Conservation (phyloP, 2,888 invertebrate genomes). For the Gryllus longicercus region DNA sequence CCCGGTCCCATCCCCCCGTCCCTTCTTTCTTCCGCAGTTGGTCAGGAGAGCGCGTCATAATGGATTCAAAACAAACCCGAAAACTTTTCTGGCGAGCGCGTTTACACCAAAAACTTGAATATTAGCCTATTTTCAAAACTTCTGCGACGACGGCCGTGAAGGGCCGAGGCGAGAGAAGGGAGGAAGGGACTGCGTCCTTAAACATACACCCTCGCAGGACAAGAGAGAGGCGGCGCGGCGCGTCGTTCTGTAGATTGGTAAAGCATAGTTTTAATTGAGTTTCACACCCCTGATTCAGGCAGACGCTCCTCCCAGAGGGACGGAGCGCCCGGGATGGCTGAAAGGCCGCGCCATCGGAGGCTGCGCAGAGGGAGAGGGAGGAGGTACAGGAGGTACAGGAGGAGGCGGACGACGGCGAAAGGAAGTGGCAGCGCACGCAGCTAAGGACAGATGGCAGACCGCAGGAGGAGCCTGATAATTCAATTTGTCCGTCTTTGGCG, state of each 20-base stretch:
- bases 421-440: neutral
- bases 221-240: neutral
- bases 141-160: too few relatives aligned
- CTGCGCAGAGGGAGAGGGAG: too few relatives aligned
- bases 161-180: too few relatives aligned
- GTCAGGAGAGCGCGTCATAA: too few relatives aligned
- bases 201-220: neutral
- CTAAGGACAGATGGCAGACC: constrained; percentile 2
- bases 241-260: neutral
- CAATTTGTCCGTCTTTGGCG: constrained; percentile 4
- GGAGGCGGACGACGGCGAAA: neutral
- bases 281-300: neutral
- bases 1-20: too few relatives aligned
- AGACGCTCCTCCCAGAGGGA: neutral
- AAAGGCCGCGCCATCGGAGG: too few relatives aligned
- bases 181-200: neutral
- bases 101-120: too few relatives aligned
- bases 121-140: too few relatives aligned
- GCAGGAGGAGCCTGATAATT: neutral
- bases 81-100: too few relatives aligned
- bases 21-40: too few relatives aligned
- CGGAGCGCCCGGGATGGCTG: neutral
- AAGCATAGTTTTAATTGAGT: neutral
- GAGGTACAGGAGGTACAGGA: too few relatives aligned
- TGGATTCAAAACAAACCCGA: too few relatives aligned